Percentiles rank a stretch among this genome's conserved stretches.
phyloP scores from a whole-genome alignment of 2,113 vertebrate species.

The Delphinapterus leucas region DNA sequence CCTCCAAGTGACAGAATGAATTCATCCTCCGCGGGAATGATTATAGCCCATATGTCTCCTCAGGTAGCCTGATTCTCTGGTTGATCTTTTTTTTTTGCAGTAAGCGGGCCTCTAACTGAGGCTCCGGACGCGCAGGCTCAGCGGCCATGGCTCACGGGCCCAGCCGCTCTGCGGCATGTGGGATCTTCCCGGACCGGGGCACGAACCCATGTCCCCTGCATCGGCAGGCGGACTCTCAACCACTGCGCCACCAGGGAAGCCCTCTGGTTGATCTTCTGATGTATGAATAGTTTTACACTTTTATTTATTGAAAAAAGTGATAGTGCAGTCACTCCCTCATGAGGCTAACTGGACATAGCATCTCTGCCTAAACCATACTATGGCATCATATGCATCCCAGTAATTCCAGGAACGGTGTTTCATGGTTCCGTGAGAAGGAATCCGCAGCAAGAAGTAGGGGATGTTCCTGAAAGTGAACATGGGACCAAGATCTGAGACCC shows the following conservation, averaged over 20 bases:
- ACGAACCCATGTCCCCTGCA: too few species aligned
- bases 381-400: too few species aligned
- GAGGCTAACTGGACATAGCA: not conserved
- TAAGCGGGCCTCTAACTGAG: too few species aligned
- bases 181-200: too few species aligned
- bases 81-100: not conserved
- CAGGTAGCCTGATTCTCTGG: not conserved
- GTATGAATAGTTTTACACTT: not conserved
- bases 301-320: not conserved
- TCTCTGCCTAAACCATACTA: not conserved
- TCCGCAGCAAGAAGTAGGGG: not conserved
- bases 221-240: too few species aligned
- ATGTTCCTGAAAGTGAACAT: not conserved
- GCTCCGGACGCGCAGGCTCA: too few species aligned
- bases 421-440: not conserved
- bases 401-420: not conserved
- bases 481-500: not conserved
- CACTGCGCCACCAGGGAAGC: too few species aligned
- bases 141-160: too few species aligned
- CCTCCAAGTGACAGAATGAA: not conserved
- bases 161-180: too few species aligned
- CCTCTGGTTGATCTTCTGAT: not conserved
- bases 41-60: not conserved
- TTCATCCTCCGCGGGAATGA: not conserved
- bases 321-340: not conserved